Conservation (phyloP, 2,113 vertebrate genomes). For the Neolamprologus kungweensis region DNA sequence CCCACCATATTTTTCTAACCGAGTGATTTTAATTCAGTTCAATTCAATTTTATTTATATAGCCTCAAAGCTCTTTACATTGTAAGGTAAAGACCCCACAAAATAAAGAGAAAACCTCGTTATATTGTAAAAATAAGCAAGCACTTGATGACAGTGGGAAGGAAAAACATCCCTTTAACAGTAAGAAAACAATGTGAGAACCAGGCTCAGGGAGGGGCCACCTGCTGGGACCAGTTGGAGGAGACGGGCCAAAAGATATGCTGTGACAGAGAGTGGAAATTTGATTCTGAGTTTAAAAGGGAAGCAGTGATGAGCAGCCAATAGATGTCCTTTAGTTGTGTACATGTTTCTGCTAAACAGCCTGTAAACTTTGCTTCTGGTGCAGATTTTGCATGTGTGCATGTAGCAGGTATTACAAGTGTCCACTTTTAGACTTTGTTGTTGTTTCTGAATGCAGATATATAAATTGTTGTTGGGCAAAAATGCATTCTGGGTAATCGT, state of each 20-base stretch:
- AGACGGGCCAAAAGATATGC: background rate
- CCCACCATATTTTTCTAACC: background rate
- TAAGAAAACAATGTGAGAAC: background rate
- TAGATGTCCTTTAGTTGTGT: background rate
- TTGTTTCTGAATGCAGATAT: background rate
- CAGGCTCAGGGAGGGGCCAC: background rate
- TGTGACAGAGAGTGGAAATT: background rate
- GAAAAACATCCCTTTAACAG: background rate
- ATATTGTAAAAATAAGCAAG: accelerated
- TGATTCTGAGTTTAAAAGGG: background rate
- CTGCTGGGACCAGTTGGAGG: background rate
- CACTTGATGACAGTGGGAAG: background rate
- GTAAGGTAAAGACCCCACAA: background rate
- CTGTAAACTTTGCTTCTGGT: accelerated
- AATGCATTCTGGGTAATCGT: background rate
- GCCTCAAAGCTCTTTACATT: background rate
- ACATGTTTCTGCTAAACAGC: background rate
- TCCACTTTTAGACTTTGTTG: accelerated
- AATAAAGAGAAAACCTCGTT: accelerated
- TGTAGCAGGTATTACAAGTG: background rate
- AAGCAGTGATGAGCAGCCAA: background rate
- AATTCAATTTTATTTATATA: background rate
- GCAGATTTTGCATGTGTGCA: background rate
- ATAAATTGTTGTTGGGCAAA: background rate
- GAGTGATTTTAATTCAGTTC: accelerated